Percentiles rank a stretch among this genome's conserved stretches.
These are phyloP conservation scores for Dromococcyx pavoninus DNA, from an alignment of 2,797 vertebrate species.

Conservation along the genomic window DNA sequence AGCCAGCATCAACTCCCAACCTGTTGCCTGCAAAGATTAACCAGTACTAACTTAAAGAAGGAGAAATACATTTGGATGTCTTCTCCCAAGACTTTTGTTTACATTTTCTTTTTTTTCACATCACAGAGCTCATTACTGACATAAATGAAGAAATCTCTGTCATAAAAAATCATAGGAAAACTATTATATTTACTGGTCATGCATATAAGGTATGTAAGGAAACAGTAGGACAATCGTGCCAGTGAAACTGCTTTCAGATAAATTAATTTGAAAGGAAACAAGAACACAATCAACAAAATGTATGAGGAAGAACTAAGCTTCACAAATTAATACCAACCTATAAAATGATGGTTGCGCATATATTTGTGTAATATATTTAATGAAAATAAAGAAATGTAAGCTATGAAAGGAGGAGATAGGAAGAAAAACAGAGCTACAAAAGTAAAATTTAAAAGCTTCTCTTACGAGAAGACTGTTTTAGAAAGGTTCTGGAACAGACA, in stretches of 20 bases:
- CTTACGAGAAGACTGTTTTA: background rate
- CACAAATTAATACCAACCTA: background rate
- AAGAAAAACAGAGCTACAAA: background rate
- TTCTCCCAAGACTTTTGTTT: background rate
- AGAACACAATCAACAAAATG: background rate
- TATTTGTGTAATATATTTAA: background rate
- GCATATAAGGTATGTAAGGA: background rate
- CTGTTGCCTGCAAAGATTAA: background rate
- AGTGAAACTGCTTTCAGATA: background rate
- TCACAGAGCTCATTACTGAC: background rate
- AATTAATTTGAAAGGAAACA: background rate
- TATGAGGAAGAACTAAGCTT: background rate
- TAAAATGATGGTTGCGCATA: background rate
- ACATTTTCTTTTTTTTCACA: background rate
- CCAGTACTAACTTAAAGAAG: background rate
- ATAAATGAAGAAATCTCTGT: background rate
- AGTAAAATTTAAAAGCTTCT: background rate
- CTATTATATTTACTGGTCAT: background rate
- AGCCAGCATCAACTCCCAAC: background rate
- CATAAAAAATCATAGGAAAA: background rate
- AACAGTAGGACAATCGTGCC: background rate
- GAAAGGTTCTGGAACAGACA: background rate
- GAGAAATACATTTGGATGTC: background rate
- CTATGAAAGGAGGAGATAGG: background rate
- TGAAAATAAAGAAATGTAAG: background rate